Base-by-base conservation (phyloP, 64 coral and sea anemone genomes). In the Pocillopora damicornis region DNA sequence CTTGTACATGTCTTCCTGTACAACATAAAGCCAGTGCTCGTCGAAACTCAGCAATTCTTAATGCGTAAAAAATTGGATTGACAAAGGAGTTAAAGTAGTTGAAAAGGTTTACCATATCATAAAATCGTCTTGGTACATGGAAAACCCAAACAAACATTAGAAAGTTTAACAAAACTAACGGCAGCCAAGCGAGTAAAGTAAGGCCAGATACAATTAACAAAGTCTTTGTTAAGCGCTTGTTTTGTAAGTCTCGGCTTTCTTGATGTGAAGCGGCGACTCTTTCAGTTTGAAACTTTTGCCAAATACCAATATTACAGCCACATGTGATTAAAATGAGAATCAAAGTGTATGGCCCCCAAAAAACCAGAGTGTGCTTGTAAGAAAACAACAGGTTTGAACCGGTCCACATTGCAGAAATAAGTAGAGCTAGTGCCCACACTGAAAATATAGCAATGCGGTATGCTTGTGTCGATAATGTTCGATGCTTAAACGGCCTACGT, bases 281-380 rank as follows among this genome's bases (percentile, higher is more conserved):
- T 51, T 36, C 37, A 3, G 4, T 14, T 76, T 56, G 37, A 76
- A 76, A 76, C 15, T 6, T 76, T 76, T 37, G 45, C 75, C 75
- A 76, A 56, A 76, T 76, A 13, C 35, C 75, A 38, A 76, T 76
- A 15, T 76, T 76, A 76, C 75, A 76, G 26, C 35, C 16, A 35
- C 75, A 56, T 75, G 36, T 26, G 11, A 37, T 75, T 14, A 75
- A 37, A 36, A 75, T 14, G 34, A 75, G 25, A 34, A 18, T 51
- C 75, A 76, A 76, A 15, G 20, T 17, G 15, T 45, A 45, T 51
- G 75, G 20, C 1, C 38, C 18, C 36, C 11, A 76, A 16, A 37
- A 5, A 38, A 51, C 45, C 36, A 51, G 2, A 15, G 37, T 15
- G 17, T 9, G 36, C 51, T 76, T 45, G 36, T 51, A 15, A 15